These are phyloP conservation scores for Emydura subglobosa DNA, from an alignment of 2,113 vertebrate species.

Conservation along the genomic window DNA sequence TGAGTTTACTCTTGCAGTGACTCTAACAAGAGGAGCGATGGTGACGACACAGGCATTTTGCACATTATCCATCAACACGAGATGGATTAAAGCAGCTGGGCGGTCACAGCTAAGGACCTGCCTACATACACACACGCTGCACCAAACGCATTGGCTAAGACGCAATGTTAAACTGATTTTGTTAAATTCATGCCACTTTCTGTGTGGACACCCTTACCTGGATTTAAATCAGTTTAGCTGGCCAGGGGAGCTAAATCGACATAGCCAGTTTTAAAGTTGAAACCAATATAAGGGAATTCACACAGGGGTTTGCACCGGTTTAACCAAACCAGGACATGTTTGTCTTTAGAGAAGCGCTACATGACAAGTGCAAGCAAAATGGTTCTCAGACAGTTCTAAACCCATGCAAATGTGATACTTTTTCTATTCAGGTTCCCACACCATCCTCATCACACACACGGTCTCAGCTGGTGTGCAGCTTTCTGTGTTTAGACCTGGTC, in stretches of 20 bases:
- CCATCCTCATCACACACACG: neutral
- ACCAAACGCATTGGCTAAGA: neutral
- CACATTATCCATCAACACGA: neutral
- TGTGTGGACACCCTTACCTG: neutral
- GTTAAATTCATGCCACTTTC: neutral
- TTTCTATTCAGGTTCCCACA: neutral
- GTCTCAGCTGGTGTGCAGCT: neutral
- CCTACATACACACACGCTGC: rapidly evolving
- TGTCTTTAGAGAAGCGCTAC: neutral
- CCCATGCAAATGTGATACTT: neutral
- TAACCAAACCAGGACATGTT: neutral
- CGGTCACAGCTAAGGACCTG: neutral
- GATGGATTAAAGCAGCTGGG: neutral
- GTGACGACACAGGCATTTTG: neutral
- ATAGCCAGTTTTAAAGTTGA: neutral
- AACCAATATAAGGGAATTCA: neutral
- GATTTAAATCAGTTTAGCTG: neutral
- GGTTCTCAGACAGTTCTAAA: neutral
- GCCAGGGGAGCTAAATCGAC: neutral
- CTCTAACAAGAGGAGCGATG: neutral
- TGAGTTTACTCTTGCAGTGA: neutral
- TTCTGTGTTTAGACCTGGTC: neutral
- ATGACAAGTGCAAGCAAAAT: neutral
- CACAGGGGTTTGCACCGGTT: no score
- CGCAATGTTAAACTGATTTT: neutral